phyloP scores from a whole-genome alignment of 1,140 invertebrate genomes.

The Homarus americanus region DNA sequence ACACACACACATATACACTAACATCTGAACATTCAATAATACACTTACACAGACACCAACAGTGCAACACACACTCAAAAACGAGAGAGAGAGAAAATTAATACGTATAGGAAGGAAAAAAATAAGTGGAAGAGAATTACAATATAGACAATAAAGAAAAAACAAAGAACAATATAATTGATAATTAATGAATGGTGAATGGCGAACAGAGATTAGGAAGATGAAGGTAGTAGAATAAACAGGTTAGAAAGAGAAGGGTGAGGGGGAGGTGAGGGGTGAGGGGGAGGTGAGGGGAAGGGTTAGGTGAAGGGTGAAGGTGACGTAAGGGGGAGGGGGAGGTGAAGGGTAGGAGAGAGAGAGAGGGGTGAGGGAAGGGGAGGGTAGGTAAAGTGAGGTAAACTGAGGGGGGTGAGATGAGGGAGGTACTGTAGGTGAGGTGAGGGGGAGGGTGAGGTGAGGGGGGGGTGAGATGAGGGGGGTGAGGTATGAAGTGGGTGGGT shows the following conservation, averaged over 20 bases:
- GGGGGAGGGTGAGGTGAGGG: not conserved
- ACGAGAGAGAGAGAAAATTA: too few species aligned
- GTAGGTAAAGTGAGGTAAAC: not conserved
- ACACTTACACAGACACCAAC: too few species aligned
- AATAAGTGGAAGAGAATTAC: too few species aligned
- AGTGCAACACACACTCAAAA: too few species aligned
- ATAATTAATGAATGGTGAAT: too few species aligned
- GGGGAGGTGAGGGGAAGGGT: not conserved
- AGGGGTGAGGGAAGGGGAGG: not conserved
- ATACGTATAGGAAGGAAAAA: too few species aligned
- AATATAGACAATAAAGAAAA: too few species aligned
- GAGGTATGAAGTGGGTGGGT: not conserved
- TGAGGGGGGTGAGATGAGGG: not conserved
- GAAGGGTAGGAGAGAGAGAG: not conserved
- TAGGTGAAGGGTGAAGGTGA: not conserved
- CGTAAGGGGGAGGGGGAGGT: not conserved
- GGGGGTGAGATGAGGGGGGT: not conserved
- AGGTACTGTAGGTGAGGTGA: not conserved
- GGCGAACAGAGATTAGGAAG: too few species aligned
- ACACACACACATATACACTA: not conserved
- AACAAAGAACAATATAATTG: too few species aligned
- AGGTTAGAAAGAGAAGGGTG: not conserved
- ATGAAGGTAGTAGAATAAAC: too few species aligned
- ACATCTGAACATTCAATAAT: too few species aligned
- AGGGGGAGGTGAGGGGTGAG: not conserved